A percentile compares a stretch with the other conserved stretches of the same genome.
Conservation (phyloP, 2,797 vertebrate genomes). For the Potorous gilbertii region DNA sequence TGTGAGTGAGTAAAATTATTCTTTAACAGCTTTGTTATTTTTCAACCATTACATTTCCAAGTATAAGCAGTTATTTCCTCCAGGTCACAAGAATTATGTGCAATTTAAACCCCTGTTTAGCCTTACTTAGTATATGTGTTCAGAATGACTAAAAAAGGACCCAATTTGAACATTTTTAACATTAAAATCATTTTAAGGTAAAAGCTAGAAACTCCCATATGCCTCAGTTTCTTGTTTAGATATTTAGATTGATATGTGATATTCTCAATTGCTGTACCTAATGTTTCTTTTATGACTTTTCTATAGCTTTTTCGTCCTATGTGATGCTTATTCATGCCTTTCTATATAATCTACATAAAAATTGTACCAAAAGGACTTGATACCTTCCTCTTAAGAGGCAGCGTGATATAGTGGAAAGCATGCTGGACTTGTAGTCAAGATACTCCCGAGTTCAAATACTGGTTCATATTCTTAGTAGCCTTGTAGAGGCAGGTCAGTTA, state of each 20-base stretch:
- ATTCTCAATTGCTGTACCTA: neutral
- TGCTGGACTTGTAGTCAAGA: neutral
- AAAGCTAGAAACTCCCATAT: neutral
- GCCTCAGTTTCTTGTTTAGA: neutral
- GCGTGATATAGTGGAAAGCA: neutral
- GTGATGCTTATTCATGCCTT: neutral
- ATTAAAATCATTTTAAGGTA: neutral
- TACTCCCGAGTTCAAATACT: neutral
- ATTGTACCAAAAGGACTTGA: neutral
- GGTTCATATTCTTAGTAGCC: neutral
- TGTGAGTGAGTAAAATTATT: slow-evolving; percentile 46
- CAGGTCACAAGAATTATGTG: slow-evolving; percentile 17
- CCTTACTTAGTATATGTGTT: slow-evolving; percentile 10
- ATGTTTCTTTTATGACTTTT: neutral
- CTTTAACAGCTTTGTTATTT: slow-evolving; percentile 41
- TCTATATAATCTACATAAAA: neutral
- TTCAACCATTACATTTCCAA: slow-evolving; percentile 44
- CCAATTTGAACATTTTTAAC: neutral
- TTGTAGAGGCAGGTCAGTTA: neutral
- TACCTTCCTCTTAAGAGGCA: neutral
- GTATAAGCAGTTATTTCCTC: slow-evolving; percentile 32
- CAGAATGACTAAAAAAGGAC: neutral
- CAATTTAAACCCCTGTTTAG: slow-evolving; percentile 20
- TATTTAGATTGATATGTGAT: neutral
- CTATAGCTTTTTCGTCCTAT: neutral